phyloP scores from a whole-genome alignment of 2,113 vertebrate genomes.

The Plecotus auritus region DNA sequence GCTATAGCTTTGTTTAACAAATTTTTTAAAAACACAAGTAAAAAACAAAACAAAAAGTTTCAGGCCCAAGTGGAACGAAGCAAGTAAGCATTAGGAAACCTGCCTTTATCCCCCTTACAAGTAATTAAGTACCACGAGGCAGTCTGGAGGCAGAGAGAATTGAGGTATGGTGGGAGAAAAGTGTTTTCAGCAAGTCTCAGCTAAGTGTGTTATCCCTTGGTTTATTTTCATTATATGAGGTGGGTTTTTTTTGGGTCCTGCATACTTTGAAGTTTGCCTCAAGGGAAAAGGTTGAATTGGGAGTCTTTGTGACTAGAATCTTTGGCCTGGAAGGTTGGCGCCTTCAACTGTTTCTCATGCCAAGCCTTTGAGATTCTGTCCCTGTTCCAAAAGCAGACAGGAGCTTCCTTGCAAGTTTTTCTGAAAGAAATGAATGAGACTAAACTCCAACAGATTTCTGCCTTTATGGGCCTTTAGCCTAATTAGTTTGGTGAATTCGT shows the following conservation, averaged over 20 bases:
- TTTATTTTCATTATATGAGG: constrained; percentile 66
- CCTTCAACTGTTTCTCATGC: constrained; percentile 60
- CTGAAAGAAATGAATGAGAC: constrained; percentile 71
- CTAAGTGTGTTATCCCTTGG: constrained; percentile 24
- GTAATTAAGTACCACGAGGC: background rate
- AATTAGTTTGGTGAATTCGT: constrained; percentile 63
- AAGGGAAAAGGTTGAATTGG: constrained; percentile 69
- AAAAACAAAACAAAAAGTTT: background rate
- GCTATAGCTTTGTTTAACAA: background rate
- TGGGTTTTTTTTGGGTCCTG: constrained; percentile 42
- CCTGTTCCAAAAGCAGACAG: constrained; percentile 71
- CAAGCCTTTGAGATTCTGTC: constrained; percentile 72
- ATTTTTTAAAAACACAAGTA: background rate
- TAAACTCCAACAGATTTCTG: constrained; percentile 69
- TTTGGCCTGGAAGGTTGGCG: constrained; percentile 68
- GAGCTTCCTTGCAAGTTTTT: constrained; percentile 70
- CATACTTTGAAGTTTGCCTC: constrained; percentile 73
- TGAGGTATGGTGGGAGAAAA: constrained; percentile 10
- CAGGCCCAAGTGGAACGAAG: background rate
- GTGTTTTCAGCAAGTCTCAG: constrained; percentile 38
- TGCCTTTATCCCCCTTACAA: background rate
- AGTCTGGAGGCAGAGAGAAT: background rate
- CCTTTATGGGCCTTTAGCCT: constrained; percentile 59
- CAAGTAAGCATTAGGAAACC: background rate
- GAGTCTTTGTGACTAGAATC: constrained; percentile 71